Percentiles rank a stretch among this genome's conserved stretches.
Conservation (phyloP, 2,113 vertebrate genomes). For the Mesocricetus auratus region DNA sequence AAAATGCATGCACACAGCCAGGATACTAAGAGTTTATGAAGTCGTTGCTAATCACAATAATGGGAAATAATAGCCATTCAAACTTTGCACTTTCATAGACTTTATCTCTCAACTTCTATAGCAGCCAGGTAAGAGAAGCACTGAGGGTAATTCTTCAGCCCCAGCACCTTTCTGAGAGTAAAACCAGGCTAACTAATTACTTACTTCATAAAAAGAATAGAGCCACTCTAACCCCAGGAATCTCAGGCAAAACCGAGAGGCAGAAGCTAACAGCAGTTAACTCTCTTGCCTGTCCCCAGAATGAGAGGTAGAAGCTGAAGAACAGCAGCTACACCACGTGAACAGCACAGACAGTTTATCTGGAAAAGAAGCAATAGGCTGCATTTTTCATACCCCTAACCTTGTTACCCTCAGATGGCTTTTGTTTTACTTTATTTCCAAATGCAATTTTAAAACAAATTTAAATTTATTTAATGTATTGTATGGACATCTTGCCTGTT, state of each 20-base stretch:
- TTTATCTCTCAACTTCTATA: constrained; percentile 38
- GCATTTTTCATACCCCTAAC: not conserved
- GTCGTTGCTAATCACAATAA: constrained; percentile 1
- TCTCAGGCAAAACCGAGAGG: not conserved
- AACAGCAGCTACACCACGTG: too few species aligned
- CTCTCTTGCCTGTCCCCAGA: not conserved
- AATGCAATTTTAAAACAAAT: not conserved
- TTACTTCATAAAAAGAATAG: constrained; percentile 62
- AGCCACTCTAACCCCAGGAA: not conserved
- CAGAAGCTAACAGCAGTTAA: not conserved
- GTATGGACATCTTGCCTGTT: too few species aligned
- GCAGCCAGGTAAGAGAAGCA: constrained; percentile 16
- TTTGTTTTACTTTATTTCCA: constrained; percentile 39
- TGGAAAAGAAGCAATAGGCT: not conserved
- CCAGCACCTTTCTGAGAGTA: constrained; percentile 49
- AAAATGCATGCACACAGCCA: not conserved
- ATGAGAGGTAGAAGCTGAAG: not conserved
- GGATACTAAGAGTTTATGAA: not conserved
- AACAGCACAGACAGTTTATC: not conserved
- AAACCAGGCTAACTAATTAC: constrained; percentile 70
- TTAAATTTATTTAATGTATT: not conserved
- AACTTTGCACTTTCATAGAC: constrained; percentile 32
- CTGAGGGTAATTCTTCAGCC: constrained; percentile 44
- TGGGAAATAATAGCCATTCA: constrained; percentile 49
- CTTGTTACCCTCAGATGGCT: not conserved